phyloP scores from a whole-genome alignment of 2,797 vertebrate species.

The Cuculus canorus region DNA sequence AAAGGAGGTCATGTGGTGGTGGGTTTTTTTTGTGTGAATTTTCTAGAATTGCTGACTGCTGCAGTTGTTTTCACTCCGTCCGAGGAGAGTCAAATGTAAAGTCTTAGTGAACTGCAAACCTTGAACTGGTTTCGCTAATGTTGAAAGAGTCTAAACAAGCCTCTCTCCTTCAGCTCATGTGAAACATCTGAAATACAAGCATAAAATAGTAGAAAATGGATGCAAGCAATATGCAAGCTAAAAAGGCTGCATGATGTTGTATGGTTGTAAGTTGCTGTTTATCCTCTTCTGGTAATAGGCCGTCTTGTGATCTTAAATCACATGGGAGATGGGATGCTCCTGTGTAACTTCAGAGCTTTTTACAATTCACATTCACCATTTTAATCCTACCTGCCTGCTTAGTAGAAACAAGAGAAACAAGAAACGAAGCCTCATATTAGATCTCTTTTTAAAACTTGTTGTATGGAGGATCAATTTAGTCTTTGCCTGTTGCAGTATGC shows the following conservation, averaged over 20 bases:
- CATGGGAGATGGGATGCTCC: rapidly evolving
- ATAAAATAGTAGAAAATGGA: background rate
- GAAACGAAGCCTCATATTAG: rapidly evolving
- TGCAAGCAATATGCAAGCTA: background rate
- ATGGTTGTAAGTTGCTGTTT: background rate
- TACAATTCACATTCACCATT: background rate
- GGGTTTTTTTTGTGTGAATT: background rate
- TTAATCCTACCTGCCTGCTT: background rate
- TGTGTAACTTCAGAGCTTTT: background rate
- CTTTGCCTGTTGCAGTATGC: background rate
- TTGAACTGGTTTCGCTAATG: background rate
- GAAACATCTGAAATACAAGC: background rate
- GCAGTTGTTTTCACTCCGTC: background rate
- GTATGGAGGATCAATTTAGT: background rate
- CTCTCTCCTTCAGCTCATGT: background rate
- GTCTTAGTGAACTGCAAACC: background rate
- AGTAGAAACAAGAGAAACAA: background rate
- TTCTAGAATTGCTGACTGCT: background rate
- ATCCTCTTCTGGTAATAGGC: background rate
- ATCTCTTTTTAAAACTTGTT: background rate
- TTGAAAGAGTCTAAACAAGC: background rate
- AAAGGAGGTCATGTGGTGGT: background rate
- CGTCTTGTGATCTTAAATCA: background rate
- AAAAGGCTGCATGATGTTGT: background rate
- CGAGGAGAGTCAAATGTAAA: background rate